Percentiles rank a stretch among this genome's conserved stretches.
These are phyloP conservation scores for Falco concolor DNA, from an alignment of 2,797 vertebrate species.

Conservation along the genomic window DNA sequence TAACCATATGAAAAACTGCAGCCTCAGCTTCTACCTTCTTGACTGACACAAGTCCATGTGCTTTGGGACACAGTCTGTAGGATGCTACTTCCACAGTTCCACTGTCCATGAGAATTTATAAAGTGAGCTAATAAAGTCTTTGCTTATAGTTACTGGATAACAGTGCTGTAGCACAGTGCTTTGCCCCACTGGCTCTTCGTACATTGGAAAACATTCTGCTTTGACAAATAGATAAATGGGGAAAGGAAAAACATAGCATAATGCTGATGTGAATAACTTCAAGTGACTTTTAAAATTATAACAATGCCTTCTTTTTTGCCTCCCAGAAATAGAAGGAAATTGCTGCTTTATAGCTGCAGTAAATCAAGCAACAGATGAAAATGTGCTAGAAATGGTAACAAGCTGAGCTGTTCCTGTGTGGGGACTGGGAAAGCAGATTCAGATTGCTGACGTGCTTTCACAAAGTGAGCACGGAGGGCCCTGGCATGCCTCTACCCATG, in stretches of 20 bases:
- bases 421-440: not conserved
- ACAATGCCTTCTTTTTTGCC: not conserved
- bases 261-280: not conserved
- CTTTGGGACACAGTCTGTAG: not conserved
- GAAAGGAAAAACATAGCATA: not conserved
- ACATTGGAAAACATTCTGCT: not conserved
- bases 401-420: not conserved
- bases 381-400: constrained; percentile 14
- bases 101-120: not conserved
- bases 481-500: not conserved
- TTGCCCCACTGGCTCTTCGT: not conserved
- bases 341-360: not conserved
- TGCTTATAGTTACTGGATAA: not conserved
- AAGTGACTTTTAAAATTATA: not conserved
- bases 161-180: not conserved
- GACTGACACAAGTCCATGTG: not conserved
- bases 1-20: not conserved
- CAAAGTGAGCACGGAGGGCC: not conserved
- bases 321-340: not conserved
- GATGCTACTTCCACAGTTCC: not conserved
- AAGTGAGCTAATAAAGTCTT: not conserved
- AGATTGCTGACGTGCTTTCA: not conserved
- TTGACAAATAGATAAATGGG: not conserved
- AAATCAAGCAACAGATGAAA: constrained; percentile 28
- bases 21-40: not conserved